A percentile compares a stretch with the other conserved stretches of the same genome.
Conservation (phyloP, 2,797 vertebrate genomes). For the Chelon labrosus region DNA sequence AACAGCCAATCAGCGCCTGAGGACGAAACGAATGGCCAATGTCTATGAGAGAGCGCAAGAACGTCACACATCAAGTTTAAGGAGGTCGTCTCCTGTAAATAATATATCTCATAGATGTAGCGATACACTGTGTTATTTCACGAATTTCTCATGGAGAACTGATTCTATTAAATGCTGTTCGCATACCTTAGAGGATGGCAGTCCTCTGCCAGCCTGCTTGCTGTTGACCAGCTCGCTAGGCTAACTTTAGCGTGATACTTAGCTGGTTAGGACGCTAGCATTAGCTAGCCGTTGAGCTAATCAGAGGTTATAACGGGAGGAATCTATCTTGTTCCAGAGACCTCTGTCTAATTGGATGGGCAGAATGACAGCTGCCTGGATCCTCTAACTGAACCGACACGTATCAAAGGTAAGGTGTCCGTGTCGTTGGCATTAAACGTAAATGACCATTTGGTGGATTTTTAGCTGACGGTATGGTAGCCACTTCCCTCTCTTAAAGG, state of each 20-base stretch:
- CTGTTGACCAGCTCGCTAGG: conserved; percentile 40
- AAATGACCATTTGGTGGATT: conserved; percentile 36
- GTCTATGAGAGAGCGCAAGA: neutral
- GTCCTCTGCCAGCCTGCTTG: conserved; percentile 53
- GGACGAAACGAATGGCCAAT: conserved; percentile 51
- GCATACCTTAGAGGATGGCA: conserved; percentile 48
- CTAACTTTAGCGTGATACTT: conserved; percentile 62
- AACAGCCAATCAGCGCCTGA: conserved; percentile 69
- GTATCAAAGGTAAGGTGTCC: conserved; percentile 65
- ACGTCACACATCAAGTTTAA: conserved; percentile 51
- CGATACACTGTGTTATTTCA: conserved; percentile 54
- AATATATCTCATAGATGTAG: conserved; percentile 71
- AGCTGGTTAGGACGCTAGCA: conserved; percentile 58
- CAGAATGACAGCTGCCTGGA: conserved; percentile 59
- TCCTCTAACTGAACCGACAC: conserved; percentile 34
- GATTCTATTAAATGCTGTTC: conserved; percentile 53
- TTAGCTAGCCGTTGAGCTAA: conserved; percentile 74
- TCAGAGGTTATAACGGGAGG: conserved; percentile 64
- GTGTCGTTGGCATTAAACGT: neutral
- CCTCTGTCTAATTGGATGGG: conserved; percentile 40
- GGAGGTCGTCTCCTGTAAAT: conserved; percentile 79
- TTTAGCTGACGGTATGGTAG: conserved; percentile 46
- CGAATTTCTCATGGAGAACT: conserved; percentile 39
- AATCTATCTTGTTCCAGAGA: conserved; percentile 37
- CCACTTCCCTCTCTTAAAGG: conserved; percentile 65